These are phyloP conservation scores for Perodicticus potto DNA, from an alignment of 2,797 vertebrate genomes.

Conservation along the genomic window DNA sequence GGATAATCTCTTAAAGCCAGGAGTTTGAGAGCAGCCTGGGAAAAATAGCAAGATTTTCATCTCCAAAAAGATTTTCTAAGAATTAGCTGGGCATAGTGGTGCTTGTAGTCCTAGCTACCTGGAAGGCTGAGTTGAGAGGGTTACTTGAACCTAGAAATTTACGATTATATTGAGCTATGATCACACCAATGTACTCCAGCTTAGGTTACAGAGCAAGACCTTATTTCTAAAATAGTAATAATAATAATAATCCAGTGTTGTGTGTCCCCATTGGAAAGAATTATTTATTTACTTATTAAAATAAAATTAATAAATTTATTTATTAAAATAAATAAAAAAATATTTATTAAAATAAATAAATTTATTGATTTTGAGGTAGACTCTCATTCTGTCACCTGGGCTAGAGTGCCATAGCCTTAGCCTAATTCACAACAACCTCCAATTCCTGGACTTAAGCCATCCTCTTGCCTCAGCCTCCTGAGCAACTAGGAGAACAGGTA, in stretches of 20 bases:
- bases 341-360: no score
- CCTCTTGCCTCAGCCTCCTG: no score
- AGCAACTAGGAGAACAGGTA: no score
- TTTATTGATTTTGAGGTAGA: no score
- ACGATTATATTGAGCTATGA: neutral
- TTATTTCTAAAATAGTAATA: neutral
- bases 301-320: neutral
- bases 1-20: neutral
- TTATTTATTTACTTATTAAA: no score
- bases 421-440: no score
- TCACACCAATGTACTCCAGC: neutral
- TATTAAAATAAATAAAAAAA: no score
- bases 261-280: neutral
- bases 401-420: no score
- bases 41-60: neutral
- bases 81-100: neutral
- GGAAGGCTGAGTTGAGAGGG: neutral
- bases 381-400: no score
- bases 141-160: neutral
- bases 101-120: neutral
- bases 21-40: neutral
- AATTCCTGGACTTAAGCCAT: no score
- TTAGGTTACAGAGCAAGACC: neutral
- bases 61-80: neutral
- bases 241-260: neutral